Conservation (phyloP, 2,797 vertebrate genomes). For the Muraenolepis orangiensis region DNA sequence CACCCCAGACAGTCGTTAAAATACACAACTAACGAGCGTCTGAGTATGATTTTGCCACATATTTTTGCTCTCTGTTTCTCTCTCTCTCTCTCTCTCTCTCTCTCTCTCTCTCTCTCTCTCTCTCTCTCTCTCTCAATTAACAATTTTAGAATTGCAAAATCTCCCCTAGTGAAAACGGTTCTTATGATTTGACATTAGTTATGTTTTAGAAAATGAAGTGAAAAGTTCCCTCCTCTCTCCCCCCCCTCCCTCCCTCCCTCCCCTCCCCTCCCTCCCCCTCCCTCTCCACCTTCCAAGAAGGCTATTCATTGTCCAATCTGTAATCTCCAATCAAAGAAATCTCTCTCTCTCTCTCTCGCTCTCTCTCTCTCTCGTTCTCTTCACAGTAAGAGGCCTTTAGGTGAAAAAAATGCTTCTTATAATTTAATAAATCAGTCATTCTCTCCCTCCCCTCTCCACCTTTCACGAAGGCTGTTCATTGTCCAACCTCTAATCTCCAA, state of each 20-base stretch:
- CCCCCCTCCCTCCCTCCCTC: too few species aligned
- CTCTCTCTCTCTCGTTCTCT: too few species aligned
- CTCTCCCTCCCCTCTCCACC: background rate
- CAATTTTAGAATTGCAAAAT: background rate
- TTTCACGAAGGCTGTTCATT: background rate
- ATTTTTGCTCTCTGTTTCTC: background rate
- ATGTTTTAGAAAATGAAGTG: too few species aligned
- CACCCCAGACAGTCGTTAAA: background rate
- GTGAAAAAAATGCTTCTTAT: background rate
- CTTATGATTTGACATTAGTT: too few species aligned
- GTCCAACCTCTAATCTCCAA: background rate
- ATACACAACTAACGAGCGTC: background rate
- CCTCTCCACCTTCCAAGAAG: background rate
- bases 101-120: constrained; percentile 27
- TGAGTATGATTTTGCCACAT: background rate
- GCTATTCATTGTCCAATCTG: background rate
- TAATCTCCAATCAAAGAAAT: background rate
- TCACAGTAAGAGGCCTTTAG: background rate
- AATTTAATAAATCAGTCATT: background rate
- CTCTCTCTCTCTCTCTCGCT: too few species aligned
- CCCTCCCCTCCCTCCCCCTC: background rate
- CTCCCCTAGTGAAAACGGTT: too few species aligned
- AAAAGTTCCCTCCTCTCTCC: too few species aligned
- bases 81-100: constrained; percentile 11
- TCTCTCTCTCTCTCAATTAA: constrained; percentile 20